A percentile compares a stretch with the other conserved stretches of the same genome.
Evolutionary conservation across 2,888 invertebrate species (phyloP).

Genomic region (Morpho deidamia): DNA sequence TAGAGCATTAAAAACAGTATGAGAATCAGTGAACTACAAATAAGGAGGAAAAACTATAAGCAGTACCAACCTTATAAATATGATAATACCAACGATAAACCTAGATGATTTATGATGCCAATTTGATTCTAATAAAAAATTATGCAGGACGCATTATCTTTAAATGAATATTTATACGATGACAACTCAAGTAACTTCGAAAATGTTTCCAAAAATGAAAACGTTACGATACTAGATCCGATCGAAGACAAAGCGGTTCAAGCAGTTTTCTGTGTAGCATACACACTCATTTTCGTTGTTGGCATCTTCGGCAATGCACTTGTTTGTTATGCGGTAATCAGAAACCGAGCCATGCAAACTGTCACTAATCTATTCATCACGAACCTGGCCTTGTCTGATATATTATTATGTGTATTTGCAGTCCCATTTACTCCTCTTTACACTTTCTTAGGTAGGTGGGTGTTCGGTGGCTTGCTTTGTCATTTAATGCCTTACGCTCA

Average conservation of each 20-base stretch:
- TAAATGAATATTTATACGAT: conserved; percentile 42
- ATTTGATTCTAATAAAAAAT: conserved; percentile 49
- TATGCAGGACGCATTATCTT: conserved; percentile 63
- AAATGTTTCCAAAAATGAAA: conserved; percentile 39
- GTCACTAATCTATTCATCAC: conserved; percentile 96
- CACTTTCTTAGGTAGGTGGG: conserved; percentile 90
- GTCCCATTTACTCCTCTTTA: conserved; percentile 95
- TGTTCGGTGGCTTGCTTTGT: conserved; percentile 89
- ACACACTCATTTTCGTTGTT: conserved; percentile 87
- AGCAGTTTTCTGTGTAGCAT: conserved; percentile 85
- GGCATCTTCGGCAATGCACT: conserved; percentile 91
- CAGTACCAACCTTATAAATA: conserved; percentile 35
- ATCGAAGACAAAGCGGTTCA: conserved; percentile 84
- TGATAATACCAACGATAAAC: conserved; percentile 47
- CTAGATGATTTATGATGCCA: conserved; percentile 59
- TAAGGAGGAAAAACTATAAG: conserved; percentile 25
- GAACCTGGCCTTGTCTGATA: conserved; percentile 92
- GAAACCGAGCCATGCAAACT: conserved; percentile 93
- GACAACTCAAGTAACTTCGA: conserved; percentile 35
- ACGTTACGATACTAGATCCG: conserved; percentile 58
- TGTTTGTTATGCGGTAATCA: conserved; percentile 91
- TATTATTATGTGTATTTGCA: conserved; percentile 89
- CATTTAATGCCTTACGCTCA: conserved; percentile 92
- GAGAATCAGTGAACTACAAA: conserved; percentile 15
- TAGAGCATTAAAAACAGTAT: conserved; percentile 18